Base-by-base conservation (phyloP, 2,888 invertebrate genomes). In the Morpho helenor region DNA sequence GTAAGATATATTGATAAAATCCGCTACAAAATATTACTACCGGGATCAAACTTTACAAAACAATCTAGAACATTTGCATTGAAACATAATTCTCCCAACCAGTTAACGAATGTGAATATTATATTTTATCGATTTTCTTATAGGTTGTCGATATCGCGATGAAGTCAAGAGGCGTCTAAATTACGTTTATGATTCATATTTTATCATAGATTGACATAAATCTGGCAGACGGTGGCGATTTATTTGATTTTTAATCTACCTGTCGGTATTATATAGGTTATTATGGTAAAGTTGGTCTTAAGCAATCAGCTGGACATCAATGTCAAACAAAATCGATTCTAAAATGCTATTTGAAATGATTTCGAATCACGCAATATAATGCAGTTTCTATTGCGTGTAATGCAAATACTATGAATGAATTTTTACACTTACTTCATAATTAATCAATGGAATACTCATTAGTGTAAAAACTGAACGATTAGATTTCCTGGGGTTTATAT, bases 161-260 rank as follows among this genome's bases (percentile, higher is more conserved):
- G 56, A 59, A 65, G 68, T 57, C 63, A 62, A 65, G 56, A 59
- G 62, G 60, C 62, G 58, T 68, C 65, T 61, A 66, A 68, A 66
- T 67, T 68, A 67, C 68, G 66, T 70, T 69, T 67, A 68, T 53
- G 68, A 68, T 62, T 61, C 57, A 69, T 71, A 71, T 66, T 67
- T 72, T 65, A 70, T 64, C 54, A 46, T 52, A 57, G 61, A 64
- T 63, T 61, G 63, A 65, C 61, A 60, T 68, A 62, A 67, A 61
- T 61, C 61, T 61, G 66, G 59, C 60, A 58, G 61, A 58, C 53
- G 59, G 23, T 39, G 41, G 59, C 57, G 58, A 64, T 60, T 61
- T 64, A 57, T 66, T 64, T 44, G 59, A 51, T 56, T 59, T 56
- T 52, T 62, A 59, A 62, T 54, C 60, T 59, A 64, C 61, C 10